phyloP scores from a whole-genome alignment of 92 coral and sea anemone genomes.

The Palythoa grandiflora region DNA sequence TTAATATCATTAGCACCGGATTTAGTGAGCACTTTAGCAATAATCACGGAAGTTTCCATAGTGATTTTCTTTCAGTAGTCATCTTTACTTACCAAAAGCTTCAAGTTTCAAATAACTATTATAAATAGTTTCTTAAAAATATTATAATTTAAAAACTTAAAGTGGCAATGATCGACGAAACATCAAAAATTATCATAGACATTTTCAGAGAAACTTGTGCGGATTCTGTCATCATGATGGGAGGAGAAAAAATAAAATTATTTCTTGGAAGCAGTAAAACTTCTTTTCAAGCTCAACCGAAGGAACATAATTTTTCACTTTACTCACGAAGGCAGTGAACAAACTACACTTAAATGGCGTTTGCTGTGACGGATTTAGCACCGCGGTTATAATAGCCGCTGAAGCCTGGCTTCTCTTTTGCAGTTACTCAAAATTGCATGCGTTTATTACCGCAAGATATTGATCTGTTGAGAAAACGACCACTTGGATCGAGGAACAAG shows the following conservation, averaged over 20 bases:
- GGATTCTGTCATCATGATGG: not conserved
- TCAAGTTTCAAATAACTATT: not conserved
- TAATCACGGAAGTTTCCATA: slow-evolving; percentile 16
- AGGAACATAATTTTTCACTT: not conserved
- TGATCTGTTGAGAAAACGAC: not conserved
- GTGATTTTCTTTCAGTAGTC: slow-evolving; percentile 32
- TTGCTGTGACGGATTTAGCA: too few species aligned
- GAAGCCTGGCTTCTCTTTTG: too few species aligned
- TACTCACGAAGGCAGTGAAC: not conserved
- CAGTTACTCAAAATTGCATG: too few species aligned
- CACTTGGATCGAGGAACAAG: not conserved
- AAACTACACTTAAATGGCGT: not conserved
- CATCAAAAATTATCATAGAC: not conserved
- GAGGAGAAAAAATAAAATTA: not conserved
- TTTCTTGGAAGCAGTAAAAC: too few species aligned
- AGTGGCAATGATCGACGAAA: not conserved
- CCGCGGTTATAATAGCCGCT: too few species aligned
- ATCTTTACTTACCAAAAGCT: not conserved
- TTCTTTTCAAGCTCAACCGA: not conserved
- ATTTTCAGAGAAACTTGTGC: not conserved
- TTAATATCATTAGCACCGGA: not conserved
- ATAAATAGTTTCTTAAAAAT: not conserved
- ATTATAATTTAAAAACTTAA: not conserved
- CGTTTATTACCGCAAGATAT: too few species aligned
- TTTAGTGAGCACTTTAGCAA: slow-evolving; percentile 20